Percentiles rank a stretch among this genome's conserved stretches.
These are phyloP conservation scores for Lingula anatina DNA, from an alignment of 2,888 invertebrate species.

Conservation along the genomic window DNA sequence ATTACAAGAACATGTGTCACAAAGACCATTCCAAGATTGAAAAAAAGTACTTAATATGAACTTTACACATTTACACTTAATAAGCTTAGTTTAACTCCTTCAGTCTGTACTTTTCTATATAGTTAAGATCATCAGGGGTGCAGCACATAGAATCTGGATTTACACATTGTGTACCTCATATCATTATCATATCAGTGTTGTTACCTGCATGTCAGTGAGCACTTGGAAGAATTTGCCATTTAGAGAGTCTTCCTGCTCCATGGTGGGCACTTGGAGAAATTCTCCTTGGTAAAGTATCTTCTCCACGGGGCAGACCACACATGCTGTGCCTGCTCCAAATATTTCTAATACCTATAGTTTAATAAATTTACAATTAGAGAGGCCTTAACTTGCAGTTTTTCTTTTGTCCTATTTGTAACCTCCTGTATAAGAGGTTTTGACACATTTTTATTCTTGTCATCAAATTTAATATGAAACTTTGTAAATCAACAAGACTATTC, in stretches of 20 bases:
- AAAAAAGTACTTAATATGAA: too few relatives aligned
- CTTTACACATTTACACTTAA: too few relatives aligned
- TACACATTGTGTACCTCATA: too few relatives aligned
- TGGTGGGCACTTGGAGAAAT: slow-evolving; percentile 54
- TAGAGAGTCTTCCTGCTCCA: slow-evolving; percentile 66
- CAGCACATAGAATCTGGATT: too few relatives aligned
- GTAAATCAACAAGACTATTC: too few relatives aligned
- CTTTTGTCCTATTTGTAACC: not conserved
- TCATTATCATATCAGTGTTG: slow-evolving; percentile 2
- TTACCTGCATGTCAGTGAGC: slow-evolving; percentile 77
- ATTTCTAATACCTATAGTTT: slow-evolving; percentile 78
- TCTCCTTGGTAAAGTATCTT: slow-evolving; percentile 71
- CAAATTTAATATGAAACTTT: too few relatives aligned
- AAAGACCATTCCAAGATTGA: too few relatives aligned
- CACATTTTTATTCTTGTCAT: too few relatives aligned
- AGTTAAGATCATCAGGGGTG: too few relatives aligned
- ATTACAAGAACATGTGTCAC: too few relatives aligned
- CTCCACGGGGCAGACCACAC: slow-evolving; percentile 86
- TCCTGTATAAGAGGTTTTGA: not conserved
- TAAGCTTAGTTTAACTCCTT: too few relatives aligned
- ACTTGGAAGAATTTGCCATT: slow-evolving; percentile 69
- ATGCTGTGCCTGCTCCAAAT: slow-evolving; percentile 98
- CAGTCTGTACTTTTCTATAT: too few relatives aligned
- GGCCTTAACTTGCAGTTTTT: not conserved
- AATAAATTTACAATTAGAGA: not conserved